Base-by-base conservation (phyloP, 2,797 vertebrate genomes). In the Gila robusta region DNA sequence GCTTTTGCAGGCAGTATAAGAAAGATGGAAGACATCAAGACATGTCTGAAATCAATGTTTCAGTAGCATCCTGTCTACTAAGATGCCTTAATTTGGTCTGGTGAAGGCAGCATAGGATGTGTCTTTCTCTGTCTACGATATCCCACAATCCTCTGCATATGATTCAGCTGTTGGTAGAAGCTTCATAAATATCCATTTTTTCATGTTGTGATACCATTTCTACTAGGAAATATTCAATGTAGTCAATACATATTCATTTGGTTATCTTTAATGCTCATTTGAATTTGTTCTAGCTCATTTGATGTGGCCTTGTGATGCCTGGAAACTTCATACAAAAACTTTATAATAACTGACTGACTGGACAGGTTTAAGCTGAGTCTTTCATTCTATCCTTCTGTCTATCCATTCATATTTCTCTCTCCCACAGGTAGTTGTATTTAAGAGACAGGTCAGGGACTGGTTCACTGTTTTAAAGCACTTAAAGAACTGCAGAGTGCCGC, bases 361-460 rank as follows among this genome's bases (percentile, higher is more conserved):
- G 32, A 56, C 66, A 72, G 67, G 41, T 47, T 74, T 66, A 66
- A 14, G 26, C 11, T 14, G n/a, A 64, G 6, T 69, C 79, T 52
- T 81, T n/a, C 41, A 66, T 6, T 28, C 26, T 44, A 26, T 70
- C 21, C 0, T 23, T 64, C 37, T 56, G 35, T 79, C 52, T 32
- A 35, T 12, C 12, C 66, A 72, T 84, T 59, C 39, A 62, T 82
- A 72, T 71, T 82, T 82, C 26, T 26, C 26, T 66, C 56, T 82
- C 35, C 81, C 23, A n/a, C 49, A 44, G 49, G n/a, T 35, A 69
- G 69, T 21, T 44, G 64, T 19, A 81, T 86, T 70, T 86, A 88
- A 93, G 87, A 92, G 89, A 86, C 87, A 89, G 87, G 90, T 92
- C 87, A 88, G 87, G 86, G 89, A 85, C 83, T 91, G 81, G 11